phyloP scores from a whole-genome alignment of 1,140 invertebrate genomes.

The Batillaria attramentaria region DNA sequence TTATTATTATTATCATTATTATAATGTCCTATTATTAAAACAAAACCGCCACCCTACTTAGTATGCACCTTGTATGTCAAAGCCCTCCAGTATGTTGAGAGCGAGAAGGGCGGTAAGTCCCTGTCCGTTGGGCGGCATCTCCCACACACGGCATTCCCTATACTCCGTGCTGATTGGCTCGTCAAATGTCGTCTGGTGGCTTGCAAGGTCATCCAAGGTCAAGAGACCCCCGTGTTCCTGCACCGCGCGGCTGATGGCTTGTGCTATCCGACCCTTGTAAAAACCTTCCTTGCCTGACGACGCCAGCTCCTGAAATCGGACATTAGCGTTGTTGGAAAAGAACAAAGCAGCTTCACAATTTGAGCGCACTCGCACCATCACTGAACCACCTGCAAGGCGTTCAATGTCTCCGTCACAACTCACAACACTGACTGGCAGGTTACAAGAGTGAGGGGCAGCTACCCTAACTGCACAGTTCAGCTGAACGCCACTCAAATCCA shows the following conservation, averaged over 20 bases:
- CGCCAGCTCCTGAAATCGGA: conserved; percentile 62
- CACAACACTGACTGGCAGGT: no score
- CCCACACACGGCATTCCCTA: conserved; percentile 61
- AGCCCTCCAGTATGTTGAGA: conserved; percentile 69
- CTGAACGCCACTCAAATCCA: no score
- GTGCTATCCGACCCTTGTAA: conserved; percentile 69
- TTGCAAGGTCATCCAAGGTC: conserved; percentile 66
- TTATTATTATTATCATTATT: no score
- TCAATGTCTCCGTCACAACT: no score
- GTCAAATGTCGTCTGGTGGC: conserved; percentile 63
- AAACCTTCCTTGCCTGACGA: conserved; percentile 66
- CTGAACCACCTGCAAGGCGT: no score
- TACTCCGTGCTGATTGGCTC: conserved; percentile 65
- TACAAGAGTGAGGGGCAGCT: no score
- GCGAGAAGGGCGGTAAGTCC: conserved; percentile 69
- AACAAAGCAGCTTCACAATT: no score
- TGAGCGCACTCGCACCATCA: no score
- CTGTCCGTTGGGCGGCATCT: conserved; percentile 71
- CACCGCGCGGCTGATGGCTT: conserved; percentile 66
- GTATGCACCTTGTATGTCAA: conserved; percentile 61
- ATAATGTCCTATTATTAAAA: no score
- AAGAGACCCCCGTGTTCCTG: conserved; percentile 66
- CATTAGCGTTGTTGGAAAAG: no score
- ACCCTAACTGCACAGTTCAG: no score
- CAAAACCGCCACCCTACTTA: no score